Percentiles rank a stretch among this genome's conserved stretches.
Conservation (phyloP, 2,888 invertebrate genomes). For the Acanthosepion esculentum region DNA sequence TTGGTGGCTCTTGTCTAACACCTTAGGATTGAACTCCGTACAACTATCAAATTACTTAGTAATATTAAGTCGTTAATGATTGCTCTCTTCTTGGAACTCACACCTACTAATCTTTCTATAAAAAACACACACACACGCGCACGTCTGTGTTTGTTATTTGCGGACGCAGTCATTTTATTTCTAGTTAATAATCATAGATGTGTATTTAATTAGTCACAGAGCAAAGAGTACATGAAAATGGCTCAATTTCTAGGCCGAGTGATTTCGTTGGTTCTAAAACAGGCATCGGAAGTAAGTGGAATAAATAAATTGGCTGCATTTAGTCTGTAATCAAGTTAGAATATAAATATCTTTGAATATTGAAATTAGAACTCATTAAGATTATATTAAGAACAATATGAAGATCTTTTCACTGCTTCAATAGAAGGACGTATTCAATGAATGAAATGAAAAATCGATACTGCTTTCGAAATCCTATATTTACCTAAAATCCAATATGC, state of each 20-base stretch:
- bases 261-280: neutral
- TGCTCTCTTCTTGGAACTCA: too few species aligned
- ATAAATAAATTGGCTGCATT: neutral
- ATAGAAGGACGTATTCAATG: neutral
- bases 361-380: neutral
- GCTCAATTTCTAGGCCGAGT: neutral
- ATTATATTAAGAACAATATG: neutral
- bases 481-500: neutral
- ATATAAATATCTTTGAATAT: slow-evolving; percentile 15
- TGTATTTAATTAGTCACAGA: neutral
- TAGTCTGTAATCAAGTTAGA: neutral
- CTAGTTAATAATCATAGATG: neutral
- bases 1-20: too few species aligned
- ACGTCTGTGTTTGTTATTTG: neutral
- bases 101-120: too few species aligned
- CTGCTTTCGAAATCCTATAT: neutral
- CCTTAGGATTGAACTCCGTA: too few species aligned
- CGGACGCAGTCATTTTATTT: neutral
- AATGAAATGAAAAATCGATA: neutral
- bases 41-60: too few species aligned
- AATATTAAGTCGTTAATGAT: too few species aligned
- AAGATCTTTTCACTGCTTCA: neutral
- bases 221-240: neutral
- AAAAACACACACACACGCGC: neutral
- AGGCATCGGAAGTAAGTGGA: neutral